These are phyloP conservation scores for Platycheirus rosarum DNA, from an alignment of 2,888 invertebrate species.

Conservation along the genomic window DNA sequence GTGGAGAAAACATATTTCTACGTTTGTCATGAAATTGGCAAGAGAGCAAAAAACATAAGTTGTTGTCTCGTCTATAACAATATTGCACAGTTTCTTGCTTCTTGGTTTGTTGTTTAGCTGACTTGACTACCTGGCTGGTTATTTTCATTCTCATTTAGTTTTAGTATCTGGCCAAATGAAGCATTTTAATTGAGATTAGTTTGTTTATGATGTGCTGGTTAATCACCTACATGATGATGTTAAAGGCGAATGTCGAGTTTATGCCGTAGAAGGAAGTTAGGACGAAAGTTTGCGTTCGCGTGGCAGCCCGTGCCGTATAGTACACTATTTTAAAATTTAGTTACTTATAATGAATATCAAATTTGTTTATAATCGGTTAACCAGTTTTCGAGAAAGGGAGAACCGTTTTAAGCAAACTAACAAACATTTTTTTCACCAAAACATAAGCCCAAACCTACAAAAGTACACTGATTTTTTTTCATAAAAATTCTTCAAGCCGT, in stretches of 20 bases:
- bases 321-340: constrained; percentile 2
- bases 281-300: constrained; percentile 25
- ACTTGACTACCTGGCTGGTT: no score
- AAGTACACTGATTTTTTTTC: no score
- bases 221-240: constrained; percentile 33
- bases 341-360: no score
- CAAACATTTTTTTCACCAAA: no score
- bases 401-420: no score
- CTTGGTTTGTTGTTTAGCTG: no score
- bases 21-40: constrained; percentile 47
- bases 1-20: constrained; percentile 31
- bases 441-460: no score
- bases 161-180: constrained; percentile 52
- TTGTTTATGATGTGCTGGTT: constrained; percentile 65
- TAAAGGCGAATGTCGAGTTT: constrained; percentile 26
- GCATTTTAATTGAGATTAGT: constrained; percentile 63
- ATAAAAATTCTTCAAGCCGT: no score
- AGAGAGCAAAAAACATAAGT: constrained; percentile 27
- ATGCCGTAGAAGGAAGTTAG: constrained; percentile 23
- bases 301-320: constrained; percentile 15
- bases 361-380: no score
- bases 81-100: constrained; percentile 51
- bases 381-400: no score
- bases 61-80: constrained; percentile 12
- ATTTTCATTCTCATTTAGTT: constrained; percentile 25